Conservation (phyloP, 2,113 vertebrate species). For the Motacilla tschutschensis region DNA sequence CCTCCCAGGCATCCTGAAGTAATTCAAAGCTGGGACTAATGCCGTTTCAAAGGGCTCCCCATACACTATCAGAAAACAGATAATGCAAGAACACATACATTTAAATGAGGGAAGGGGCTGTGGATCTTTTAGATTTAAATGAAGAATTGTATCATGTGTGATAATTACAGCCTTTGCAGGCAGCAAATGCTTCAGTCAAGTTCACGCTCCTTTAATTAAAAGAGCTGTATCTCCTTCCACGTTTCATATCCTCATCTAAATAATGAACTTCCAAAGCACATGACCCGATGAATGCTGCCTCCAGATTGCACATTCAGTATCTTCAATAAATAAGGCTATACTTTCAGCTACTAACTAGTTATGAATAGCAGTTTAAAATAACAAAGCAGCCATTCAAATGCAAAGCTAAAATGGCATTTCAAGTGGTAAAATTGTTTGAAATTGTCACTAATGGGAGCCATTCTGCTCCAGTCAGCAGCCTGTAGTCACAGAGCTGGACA, state of each 20-base stretch:
- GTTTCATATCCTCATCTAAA: neutral
- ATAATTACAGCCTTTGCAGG: conserved; percentile 26
- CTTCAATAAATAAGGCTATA: conserved; percentile 26
- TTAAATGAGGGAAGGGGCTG: neutral
- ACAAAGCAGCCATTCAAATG: neutral
- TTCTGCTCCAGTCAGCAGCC: neutral
- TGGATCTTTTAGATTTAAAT: conserved; percentile 22
- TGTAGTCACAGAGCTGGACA: neutral
- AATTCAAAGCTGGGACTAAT: neutral
- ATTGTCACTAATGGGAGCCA: neutral
- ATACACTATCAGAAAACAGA: neutral
- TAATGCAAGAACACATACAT: neutral
- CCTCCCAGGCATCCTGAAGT: neutral
- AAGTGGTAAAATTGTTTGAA: neutral
- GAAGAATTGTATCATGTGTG: neutral
- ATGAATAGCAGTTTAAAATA: conserved; percentile 18
- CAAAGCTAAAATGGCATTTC: neutral
- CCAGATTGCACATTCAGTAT: neutral
- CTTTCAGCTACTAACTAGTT: neutral
- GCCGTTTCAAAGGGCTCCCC: neutral
- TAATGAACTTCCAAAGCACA: conserved; percentile 27
- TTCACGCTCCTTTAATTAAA: conserved; percentile 16
- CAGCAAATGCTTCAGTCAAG: conserved; percentile 8
- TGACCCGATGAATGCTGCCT: neutral
- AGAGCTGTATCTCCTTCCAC: neutral